Base-by-base conservation (phyloP, 2,888 invertebrate genomes). In the Ryuthela nishihirai region DNA sequence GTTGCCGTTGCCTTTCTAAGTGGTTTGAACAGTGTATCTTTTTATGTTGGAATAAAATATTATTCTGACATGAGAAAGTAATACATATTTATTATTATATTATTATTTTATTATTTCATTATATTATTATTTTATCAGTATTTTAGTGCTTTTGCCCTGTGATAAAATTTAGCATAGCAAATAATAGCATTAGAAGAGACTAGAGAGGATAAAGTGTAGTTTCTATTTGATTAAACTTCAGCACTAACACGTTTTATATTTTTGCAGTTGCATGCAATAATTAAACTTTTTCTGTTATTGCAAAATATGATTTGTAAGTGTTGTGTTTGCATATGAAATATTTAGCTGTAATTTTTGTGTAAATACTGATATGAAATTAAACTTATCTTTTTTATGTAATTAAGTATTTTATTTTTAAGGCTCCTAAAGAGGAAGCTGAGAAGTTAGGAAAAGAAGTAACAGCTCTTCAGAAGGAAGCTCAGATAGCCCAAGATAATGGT, bases 391-490 rank as follows among this genome's bases (percentile, higher is more conserved):
- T 4, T 34, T 34, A 34, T 34, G n/a, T 34, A 15, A 34, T 34
- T 34, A 34, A 15, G 5, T 34, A 17, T 29, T 29, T 24, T 35
- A 3, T 35, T 35, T 42, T 23, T 21, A 36, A 59, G 63, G 47
- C 50, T 25, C 82, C 87, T 64, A 80, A 79, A 62, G 76, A 79
- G 39, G 85, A 88, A 72, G 80, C 85, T 45, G 81, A 83, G 65
- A 75, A 77, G 49, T 77, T 86, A 54, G 80, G 82, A 5, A 75
- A 23, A 23, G 61, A 62, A 18, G 32, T 62, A 20, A 47, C 52
- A 35, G 32, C 23, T 20, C 25, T 62, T 15, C 61, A 62, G 18
- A 46, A 62, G 48, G 44, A 50, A 43, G 61, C 52, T 9, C 26
- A 38, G 7, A n/a, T 24, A 25, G 25, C 26, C n/a, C 42, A 42